These are phyloP conservation scores for Zenarchopterus dispar DNA, from an alignment of 2,797 vertebrate genomes.

Conservation along the genomic window DNA sequence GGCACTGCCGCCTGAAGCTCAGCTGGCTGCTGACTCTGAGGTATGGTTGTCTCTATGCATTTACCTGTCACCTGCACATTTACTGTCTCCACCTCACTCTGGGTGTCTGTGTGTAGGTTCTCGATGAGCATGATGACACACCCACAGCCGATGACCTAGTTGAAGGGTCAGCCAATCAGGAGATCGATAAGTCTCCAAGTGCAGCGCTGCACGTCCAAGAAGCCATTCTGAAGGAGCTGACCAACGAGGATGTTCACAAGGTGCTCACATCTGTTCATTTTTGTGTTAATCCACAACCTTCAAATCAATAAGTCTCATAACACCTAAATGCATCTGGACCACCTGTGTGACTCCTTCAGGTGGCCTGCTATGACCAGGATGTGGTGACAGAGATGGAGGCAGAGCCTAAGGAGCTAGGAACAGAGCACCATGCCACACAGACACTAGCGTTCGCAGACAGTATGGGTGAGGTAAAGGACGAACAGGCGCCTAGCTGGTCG, in stretches of 20 bases:
- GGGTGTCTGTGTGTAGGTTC: constrained; percentile 71
- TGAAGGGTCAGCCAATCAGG: constrained; percentile 90
- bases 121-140: constrained; percentile 91
- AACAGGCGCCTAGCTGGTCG: constrained; percentile 93
- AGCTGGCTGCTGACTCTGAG: constrained; percentile 89
- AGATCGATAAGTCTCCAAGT: constrained; percentile 92
- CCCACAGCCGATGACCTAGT: constrained; percentile 88
- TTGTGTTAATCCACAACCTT: too few relatives aligned
- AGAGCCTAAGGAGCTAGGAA: constrained; percentile 91
- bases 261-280: constrained; percentile 32
- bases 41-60: constrained; percentile 54
- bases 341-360: too few relatives aligned
- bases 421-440: constrained; percentile 88
- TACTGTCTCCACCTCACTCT: neutral
- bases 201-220: constrained; percentile 93
- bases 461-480: constrained; percentile 95
- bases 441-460: constrained; percentile 89
- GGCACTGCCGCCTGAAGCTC: constrained; percentile 90
- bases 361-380: constrained; percentile 94
- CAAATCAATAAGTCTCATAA: too few relatives aligned
- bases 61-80: neutral
- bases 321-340: too few relatives aligned
- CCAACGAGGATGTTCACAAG: constrained; percentile 95
- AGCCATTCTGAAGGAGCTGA: constrained; percentile 93
- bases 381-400: constrained; percentile 93